A percentile compares a stretch with the other conserved stretches of the same genome.
These are phyloP conservation scores for Setophaga coronata DNA, from an alignment of 2,113 vertebrate species.

Conservation along the genomic window DNA sequence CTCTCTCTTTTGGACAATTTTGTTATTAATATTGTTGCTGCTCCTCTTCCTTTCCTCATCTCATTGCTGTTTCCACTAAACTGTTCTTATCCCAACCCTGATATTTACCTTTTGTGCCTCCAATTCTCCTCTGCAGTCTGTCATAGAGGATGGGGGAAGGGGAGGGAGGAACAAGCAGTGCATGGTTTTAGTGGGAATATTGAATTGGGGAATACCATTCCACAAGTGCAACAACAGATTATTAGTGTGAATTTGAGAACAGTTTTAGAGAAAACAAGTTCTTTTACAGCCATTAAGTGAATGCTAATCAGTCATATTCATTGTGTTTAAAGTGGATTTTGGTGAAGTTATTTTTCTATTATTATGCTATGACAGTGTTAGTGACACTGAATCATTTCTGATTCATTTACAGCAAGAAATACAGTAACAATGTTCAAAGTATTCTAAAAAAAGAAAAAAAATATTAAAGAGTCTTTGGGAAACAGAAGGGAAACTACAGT, in stretches of 20 bases:
- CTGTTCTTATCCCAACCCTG: background rate
- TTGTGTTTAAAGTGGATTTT: background rate
- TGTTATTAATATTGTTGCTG: background rate
- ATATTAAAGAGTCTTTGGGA: background rate
- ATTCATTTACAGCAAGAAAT: slow-evolving; percentile 24
- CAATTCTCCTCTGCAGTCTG: background rate
- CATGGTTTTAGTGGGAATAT: background rate
- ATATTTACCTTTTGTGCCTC: background rate
- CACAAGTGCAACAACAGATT: accelerated
- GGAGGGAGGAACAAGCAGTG: background rate
- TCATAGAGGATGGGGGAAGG: background rate
- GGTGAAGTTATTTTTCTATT: background rate
- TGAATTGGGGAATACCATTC: background rate
- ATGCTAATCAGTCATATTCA: background rate
- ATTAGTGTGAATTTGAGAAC: background rate
- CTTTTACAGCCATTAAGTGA: background rate
- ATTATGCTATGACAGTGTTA: background rate
- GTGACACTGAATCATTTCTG: background rate
- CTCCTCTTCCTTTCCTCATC: background rate
- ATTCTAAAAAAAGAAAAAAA: background rate
- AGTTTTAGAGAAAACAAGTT: background rate
- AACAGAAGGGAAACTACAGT: background rate
- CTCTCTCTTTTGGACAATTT: accelerated
- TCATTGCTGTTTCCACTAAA: background rate
- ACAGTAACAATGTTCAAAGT: background rate